A percentile compares a stretch with the other conserved stretches of the same genome.
These are phyloP conservation scores for Danionella dracula DNA, from an alignment of 2,797 vertebrate species.

Conservation along the genomic window DNA sequence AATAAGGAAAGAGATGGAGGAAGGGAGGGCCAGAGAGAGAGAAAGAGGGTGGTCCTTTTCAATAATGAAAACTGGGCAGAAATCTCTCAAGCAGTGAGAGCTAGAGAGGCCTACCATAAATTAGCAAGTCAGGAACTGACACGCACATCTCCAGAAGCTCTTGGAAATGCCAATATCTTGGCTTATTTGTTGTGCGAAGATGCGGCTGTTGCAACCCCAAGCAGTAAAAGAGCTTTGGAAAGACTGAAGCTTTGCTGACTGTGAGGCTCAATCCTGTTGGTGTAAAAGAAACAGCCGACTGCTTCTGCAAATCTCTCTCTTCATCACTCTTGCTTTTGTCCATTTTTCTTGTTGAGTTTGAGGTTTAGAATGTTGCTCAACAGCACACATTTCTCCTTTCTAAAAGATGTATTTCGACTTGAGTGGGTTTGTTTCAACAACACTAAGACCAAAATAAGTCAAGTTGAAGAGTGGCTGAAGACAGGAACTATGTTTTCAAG, in stretches of 20 bases:
- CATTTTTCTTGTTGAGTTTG: background rate
- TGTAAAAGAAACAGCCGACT: slow-evolving; percentile 17
- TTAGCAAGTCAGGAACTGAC: slow-evolving; percentile 52
- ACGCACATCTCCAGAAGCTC: slow-evolving; percentile 50
- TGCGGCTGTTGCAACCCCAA: slow-evolving; percentile 19
- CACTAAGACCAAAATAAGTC: background rate
- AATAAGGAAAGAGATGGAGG: slow-evolving; percentile 39
- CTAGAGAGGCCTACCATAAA: slow-evolving; percentile 51
- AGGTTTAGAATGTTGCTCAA: background rate
- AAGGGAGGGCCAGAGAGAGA: background rate
- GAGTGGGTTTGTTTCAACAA: background rate
- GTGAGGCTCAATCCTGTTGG: slow-evolving; percentile 8
- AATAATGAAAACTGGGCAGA: slow-evolving; percentile 45
- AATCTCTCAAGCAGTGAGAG: slow-evolving; percentile 35
- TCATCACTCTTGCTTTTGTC: background rate
- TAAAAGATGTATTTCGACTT: background rate
- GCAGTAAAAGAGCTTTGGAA: slow-evolving; percentile 25
- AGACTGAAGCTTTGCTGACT: slow-evolving; percentile 34
- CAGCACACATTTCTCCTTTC: background rate
- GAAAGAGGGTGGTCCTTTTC: slow-evolving; percentile 33
- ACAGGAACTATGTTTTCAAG: no score
- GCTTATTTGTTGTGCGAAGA: slow-evolving; percentile 39
- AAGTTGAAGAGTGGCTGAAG: no score
- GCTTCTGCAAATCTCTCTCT: slow-evolving; percentile 1
- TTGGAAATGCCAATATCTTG: slow-evolving; percentile 42